Conservation (phyloP, 1,140 invertebrate genomes). For the Marisa cornuarietis region DNA sequence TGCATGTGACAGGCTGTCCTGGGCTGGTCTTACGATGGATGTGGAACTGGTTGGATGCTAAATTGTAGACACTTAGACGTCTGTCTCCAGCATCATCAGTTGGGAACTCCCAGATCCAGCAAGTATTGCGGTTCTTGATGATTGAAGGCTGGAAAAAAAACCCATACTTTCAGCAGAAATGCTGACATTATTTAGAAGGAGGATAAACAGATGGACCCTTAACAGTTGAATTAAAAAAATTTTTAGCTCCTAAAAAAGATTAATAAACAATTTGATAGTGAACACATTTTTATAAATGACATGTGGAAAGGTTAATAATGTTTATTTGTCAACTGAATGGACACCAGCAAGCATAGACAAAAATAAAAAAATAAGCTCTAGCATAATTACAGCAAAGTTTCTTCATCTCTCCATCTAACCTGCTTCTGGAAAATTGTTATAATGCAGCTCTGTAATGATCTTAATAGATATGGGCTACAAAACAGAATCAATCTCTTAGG, state of each 20-base stretch:
- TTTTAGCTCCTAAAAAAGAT: background rate
- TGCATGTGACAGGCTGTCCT: slow-evolving; percentile 43
- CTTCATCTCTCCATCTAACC: no score
- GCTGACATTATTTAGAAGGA: background rate
- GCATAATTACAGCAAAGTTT: no score
- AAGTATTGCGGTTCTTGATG: slow-evolving; percentile 1
- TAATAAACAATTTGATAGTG: no score
- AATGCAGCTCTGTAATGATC: no score
- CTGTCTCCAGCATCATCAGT: slow-evolving; percentile 15
- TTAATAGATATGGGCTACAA: no score
- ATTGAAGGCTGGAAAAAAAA: background rate
- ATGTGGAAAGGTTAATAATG: no score
- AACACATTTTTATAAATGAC: no score
- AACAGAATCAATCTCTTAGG: no score
- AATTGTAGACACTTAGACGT: slow-evolving; percentile 26
- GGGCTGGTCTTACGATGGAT: slow-evolving; percentile 26
- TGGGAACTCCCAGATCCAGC: slow-evolving; percentile 41
- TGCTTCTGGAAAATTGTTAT: no score
- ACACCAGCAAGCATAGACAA: no score
- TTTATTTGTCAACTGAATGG: no score
- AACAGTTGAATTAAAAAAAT: background rate
- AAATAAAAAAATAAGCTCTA: no score
- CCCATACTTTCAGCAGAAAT: background rate
- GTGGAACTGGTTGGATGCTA: slow-evolving; percentile 31
- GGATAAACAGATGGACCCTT: background rate